Conservation (phyloP, 2,888 invertebrate genomes). For the Drosophila anomelani region DNA sequence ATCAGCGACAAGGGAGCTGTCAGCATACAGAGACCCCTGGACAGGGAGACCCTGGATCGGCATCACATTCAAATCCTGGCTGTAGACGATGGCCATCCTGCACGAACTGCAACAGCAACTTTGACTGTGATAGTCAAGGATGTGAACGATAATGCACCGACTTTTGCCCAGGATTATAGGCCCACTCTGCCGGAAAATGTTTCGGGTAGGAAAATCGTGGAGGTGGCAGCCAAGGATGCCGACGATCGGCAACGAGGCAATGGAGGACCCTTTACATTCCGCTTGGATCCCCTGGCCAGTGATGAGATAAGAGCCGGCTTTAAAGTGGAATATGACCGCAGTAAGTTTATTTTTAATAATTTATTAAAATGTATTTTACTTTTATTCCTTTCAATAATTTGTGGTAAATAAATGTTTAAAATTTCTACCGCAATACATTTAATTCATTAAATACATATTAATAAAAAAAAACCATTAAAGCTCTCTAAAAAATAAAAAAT, state of each 20-base stretch:
- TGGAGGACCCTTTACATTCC: conserved; percentile 96
- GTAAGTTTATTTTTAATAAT: conserved; percentile 85
- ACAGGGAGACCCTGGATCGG: conserved; percentile 95
- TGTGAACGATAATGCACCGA: conserved; percentile 96
- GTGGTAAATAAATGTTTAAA: background rate
- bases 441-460: background rate
- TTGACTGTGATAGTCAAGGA: conserved; percentile 96
- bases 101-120: conserved; percentile 96
- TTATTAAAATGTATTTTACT: background rate
- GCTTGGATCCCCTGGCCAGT: conserved; percentile 95
- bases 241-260: conserved; percentile 96
- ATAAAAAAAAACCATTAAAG: background rate
- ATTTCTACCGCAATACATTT: background rate
- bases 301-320: conserved; percentile 96
- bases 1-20: conserved; percentile 97
- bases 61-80: conserved; percentile 98
- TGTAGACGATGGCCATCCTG: conserved; percentile 95
- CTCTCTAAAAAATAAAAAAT: background rate
- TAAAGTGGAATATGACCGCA: conserved; percentile 97
- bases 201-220: conserved; percentile 94
- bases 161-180: conserved; percentile 94
- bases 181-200: conserved; percentile 96
- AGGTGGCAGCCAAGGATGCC: conserved; percentile 95
- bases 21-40: conserved; percentile 94
- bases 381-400: background rate